A percentile compares a stretch with the other conserved stretches of the same genome.
Evolutionary conservation across 2,113 vertebrate genomes (phyloP).

Genomic region (Eptesicus fuscus): DNA sequence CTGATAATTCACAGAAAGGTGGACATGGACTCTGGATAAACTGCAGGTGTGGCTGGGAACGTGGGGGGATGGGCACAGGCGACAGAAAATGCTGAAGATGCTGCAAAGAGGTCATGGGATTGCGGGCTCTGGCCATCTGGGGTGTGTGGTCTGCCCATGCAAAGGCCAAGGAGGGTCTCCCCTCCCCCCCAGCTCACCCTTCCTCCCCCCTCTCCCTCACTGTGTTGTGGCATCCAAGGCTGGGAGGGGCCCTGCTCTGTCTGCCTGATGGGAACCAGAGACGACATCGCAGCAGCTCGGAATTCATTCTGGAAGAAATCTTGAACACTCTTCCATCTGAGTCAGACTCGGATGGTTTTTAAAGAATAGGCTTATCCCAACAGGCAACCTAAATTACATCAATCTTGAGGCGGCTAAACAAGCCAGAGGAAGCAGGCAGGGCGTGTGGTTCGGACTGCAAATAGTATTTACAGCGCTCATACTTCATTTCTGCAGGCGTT

Average conservation of each 20-base stretch:
- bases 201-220: accelerated
- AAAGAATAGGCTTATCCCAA: constrained; percentile 56
- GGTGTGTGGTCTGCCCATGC: background rate
- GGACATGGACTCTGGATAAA: background rate
- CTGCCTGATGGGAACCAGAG: constrained; percentile 31
- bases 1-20: background rate
- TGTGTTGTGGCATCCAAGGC: background rate
- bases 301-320: constrained; percentile 49
- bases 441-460: background rate
- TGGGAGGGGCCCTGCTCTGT: background rate
- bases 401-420: background rate
- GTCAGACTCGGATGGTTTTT: constrained; percentile 50
- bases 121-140: background rate
- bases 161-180: background rate
- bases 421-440: background rate
- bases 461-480: background rate
- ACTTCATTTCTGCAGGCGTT: background rate
- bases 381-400: background rate
- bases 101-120: background rate
- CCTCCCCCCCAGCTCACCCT: background rate
- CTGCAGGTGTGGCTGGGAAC: background rate
- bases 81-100: background rate
- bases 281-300: background rate
- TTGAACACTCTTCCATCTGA: constrained; percentile 41
- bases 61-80: background rate